A percentile compares a stretch with the other conserved stretches of the same genome.
Evolutionary conservation across 2,888 invertebrate species (phyloP).

Genomic region (Troides aeacus): DNA sequence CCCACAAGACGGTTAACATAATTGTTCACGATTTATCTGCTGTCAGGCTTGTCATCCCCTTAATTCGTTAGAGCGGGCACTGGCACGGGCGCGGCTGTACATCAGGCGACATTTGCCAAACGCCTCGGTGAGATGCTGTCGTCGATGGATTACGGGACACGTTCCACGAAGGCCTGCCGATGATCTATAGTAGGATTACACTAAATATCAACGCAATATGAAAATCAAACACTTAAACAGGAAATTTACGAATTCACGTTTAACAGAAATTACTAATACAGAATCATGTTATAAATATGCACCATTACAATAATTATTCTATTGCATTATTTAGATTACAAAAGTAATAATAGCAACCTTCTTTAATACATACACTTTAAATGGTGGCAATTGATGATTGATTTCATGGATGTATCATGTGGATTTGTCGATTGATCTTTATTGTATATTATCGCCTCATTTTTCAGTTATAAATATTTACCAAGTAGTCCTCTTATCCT

Average conservation of each 20-base stretch:
- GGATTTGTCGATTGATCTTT: too few relatives aligned
- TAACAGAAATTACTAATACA: not conserved
- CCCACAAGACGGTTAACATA: conserved; percentile 46
- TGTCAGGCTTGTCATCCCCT: conserved; percentile 70
- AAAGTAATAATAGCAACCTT: too few relatives aligned
- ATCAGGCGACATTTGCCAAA: conserved; percentile 44
- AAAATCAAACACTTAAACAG: conserved; percentile 7
- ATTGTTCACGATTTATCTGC: conserved; percentile 70
- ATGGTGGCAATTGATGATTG: too few relatives aligned
- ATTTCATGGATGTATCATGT: too few relatives aligned
- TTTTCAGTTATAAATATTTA: too few relatives aligned
- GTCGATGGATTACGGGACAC: conserved; percentile 62
- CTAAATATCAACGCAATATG: conserved; percentile 6
- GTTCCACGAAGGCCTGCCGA: conserved; percentile 64
- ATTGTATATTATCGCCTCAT: too few relatives aligned
- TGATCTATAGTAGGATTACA: conserved; percentile 62
- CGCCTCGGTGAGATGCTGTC: conserved; percentile 50
- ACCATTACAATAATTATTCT: too few relatives aligned
- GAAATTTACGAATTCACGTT: not conserved
- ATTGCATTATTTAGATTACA: too few relatives aligned
- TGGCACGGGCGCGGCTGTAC: conserved; percentile 42
- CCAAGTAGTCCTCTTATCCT: too few relatives aligned
- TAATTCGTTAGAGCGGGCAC: conserved; percentile 60
- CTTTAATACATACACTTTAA: too few relatives aligned
- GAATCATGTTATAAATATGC: not conserved